phyloP scores from a whole-genome alignment of 2,113 vertebrate genomes.

The Heteronetta atricapilla region DNA sequence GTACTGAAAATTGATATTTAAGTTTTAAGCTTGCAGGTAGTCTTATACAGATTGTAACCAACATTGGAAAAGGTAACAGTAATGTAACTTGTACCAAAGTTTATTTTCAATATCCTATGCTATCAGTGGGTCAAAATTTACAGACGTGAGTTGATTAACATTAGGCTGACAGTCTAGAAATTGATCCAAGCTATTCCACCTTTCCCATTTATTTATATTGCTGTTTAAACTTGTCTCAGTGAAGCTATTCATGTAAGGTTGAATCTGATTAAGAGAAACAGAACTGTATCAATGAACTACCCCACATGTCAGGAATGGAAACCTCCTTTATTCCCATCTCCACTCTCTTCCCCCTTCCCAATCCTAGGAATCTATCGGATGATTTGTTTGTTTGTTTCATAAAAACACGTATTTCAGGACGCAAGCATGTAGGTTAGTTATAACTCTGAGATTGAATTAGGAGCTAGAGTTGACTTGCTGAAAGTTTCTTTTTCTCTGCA shows the following conservation, averaged over 20 bases:
- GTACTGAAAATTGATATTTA: neutral
- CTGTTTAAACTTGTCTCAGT: neutral
- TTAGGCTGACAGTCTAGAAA: neutral
- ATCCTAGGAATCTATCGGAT: neutral
- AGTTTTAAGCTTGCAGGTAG: neutral
- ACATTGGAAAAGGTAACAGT: neutral
- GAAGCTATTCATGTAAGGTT: neutral
- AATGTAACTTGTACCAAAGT: neutral
- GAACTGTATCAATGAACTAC: neutral
- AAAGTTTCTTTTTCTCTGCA: neutral
- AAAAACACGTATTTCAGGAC: neutral
- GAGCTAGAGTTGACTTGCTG: neutral
- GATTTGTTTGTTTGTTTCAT: neutral
- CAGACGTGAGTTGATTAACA: neutral
- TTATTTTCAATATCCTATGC: neutral
- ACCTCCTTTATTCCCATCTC: neutral
- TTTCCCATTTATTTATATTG: neutral
- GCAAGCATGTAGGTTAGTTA: rapidly evolving
- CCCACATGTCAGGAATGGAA: neutral
- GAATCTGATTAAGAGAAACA: neutral
- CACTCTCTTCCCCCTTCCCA: neutral
- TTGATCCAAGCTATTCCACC: neutral
- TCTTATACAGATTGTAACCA: neutral
- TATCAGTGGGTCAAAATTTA: neutral
- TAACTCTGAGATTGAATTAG: neutral